These are phyloP conservation scores for Laterallus jamaicensis DNA, from an alignment of 2,113 vertebrate species.

Conservation along the genomic window DNA sequence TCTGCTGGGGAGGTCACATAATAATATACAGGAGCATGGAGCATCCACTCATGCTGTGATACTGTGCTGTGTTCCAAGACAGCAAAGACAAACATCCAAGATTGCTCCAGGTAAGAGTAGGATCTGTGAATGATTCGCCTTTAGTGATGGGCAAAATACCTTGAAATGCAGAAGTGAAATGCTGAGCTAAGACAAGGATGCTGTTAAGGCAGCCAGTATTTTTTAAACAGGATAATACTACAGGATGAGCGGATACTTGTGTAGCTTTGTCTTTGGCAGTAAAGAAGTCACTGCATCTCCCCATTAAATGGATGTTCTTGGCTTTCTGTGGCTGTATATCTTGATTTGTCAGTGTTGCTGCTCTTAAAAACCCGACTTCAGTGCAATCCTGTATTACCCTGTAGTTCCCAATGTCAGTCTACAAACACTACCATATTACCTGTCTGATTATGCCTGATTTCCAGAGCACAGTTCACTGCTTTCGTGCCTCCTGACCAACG, in stretches of 20 bases:
- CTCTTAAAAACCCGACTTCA: not conserved
- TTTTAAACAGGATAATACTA: not conserved
- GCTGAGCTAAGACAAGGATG: not conserved
- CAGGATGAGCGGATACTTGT: not conserved
- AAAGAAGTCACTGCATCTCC: not conserved
- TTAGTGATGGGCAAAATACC: not conserved
- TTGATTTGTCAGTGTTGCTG: not conserved
- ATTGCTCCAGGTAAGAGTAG: not conserved
- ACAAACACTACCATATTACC: not conserved
- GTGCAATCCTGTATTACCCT: not conserved
- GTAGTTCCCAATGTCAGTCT: not conserved
- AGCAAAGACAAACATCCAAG: not conserved
- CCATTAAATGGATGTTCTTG: not conserved
- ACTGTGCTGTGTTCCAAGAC: not conserved
- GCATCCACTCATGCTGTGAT: too few relatives aligned
- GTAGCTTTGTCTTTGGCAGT: not conserved
- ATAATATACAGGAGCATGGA: not conserved
- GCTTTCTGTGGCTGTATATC: not conserved
- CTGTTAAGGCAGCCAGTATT: not conserved
- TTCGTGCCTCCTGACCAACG: not conserved
- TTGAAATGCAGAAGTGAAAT: not conserved
- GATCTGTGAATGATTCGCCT: not conserved
- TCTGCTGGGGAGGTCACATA: not conserved
- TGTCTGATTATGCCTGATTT: not conserved
- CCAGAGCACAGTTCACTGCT: not conserved